phyloP scores from a whole-genome alignment of 2,113 vertebrate species.

The Oncorhynchus clarkii region DNA sequence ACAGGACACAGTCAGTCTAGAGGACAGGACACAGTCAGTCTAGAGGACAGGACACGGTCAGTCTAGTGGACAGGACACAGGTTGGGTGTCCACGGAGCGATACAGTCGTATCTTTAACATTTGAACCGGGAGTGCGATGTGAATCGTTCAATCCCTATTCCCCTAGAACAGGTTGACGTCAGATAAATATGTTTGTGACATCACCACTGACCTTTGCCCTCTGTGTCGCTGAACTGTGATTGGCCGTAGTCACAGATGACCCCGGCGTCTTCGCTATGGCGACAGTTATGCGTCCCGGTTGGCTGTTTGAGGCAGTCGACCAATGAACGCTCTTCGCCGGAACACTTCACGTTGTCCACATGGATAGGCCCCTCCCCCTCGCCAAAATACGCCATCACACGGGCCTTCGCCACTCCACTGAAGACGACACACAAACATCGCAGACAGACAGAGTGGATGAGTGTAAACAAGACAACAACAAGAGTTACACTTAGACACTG shows the following conservation, averaged over 20 bases:
- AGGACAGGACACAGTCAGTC: no score
- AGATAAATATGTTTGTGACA: no score
- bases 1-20: no score
- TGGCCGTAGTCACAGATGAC: conserved; percentile 89
- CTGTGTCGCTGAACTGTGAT: conserved; percentile 57
- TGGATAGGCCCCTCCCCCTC: conserved; percentile 93
- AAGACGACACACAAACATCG: not conserved
- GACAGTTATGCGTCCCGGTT: conserved; percentile 90
- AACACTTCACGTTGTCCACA: conserved; percentile 88
- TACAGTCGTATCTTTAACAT: no score
- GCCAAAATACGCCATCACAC: conserved; percentile 95
- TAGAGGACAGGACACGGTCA: no score
- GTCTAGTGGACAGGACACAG: no score
- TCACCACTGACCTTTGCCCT: conserved; percentile 81
- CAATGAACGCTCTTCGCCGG: conserved; percentile 82
- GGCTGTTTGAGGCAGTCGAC: conserved; percentile 90
- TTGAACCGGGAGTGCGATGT: no score
- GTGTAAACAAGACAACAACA: no score
- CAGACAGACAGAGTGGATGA: not conserved
- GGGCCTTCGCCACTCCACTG: conserved; percentile 86
- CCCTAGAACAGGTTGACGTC: no score
- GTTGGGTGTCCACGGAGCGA: no score
- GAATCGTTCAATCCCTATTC: no score
- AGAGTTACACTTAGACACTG: no score
- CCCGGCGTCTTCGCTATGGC: conserved; percentile 93